Conservation (phyloP, 2,113 vertebrate genomes). For the Microtus montanus region DNA sequence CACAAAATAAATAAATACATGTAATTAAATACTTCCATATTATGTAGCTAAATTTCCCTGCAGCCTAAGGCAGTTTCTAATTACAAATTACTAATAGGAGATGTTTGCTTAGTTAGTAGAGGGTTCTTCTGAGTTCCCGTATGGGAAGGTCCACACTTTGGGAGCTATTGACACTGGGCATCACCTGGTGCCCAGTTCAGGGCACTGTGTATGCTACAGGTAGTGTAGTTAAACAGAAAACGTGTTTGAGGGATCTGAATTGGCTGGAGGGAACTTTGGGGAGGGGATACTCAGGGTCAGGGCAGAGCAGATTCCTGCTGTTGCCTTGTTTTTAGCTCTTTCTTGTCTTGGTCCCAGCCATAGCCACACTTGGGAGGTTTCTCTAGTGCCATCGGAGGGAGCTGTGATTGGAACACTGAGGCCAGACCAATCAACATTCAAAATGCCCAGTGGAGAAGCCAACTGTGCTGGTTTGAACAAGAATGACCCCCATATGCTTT, state of each 20-base stretch:
- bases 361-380: not conserved
- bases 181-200: not conserved
- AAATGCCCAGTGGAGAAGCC: not conserved
- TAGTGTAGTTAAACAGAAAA: not conserved
- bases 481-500: not conserved
- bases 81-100: not conserved
- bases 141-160: not conserved
- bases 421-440: not conserved
- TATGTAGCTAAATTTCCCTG: constrained; percentile 16
- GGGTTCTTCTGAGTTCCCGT: not conserved
- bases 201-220: not conserved
- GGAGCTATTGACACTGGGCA: not conserved
- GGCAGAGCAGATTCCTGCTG: not conserved
- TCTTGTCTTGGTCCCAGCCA: not conserved
- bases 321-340: not conserved
- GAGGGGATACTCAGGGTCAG: not conserved
- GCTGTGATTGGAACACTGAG: not conserved
- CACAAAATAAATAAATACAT: not conserved
- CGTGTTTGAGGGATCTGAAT: not conserved
- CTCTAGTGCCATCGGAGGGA: not conserved
- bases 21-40: not conserved
- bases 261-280: not conserved
- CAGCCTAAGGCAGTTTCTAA: not conserved
- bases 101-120: not conserved
- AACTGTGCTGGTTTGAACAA: not conserved